Evolutionary conservation across 2,888 invertebrate genomes (phyloP), one percentile per base, ranked within the genome.

Genomic region (Spodoptera littoralis): DNA sequence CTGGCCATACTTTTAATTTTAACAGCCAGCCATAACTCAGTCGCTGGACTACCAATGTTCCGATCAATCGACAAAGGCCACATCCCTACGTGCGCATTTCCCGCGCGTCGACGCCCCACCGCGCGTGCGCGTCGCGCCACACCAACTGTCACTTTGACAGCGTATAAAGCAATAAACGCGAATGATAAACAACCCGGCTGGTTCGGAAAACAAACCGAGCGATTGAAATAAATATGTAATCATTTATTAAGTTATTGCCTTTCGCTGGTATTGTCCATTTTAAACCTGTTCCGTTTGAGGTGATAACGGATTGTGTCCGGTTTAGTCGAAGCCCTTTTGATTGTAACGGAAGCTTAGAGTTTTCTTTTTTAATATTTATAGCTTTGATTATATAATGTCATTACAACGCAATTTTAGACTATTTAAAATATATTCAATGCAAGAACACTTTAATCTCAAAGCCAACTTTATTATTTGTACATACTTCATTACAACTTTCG

Each of bases 151-250:
- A 77, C 65, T 74, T 70, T 77, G 80, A 79, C 78, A 79, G 80
- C 65, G 74, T 68, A 76, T 70, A 76, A 78, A 76, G 73, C 70
- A 77, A 78, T 77, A 76, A 76, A 76, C 80, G 81, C 72, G 60
- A 36, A 76, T 83, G 84, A 84, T 82, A 85, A 84, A 87, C 83
- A 79, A 74, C 81, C 81, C 47, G 60, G 73, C 66, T 53, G 66
- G 59, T 66, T 77, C 79, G 50, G 65, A 83, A 84, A 84, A 86
- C 86, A 83, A 85, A 87, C 83, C 75, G 65, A 68, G 73, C 80
- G 73, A 88, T 88, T 85, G 87, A 88, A 87, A 87, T 87, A 85
- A 86, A 87, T 83, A 84, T 79, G 79, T 83, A 84, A 83, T 84
- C 79, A 83, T 86, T 86, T 84, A 84, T 83, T 79, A 81, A 79